These are phyloP conservation scores for Pteria penguin DNA, from an alignment of 2,888 invertebrate species.

Conservation along the genomic window DNA sequence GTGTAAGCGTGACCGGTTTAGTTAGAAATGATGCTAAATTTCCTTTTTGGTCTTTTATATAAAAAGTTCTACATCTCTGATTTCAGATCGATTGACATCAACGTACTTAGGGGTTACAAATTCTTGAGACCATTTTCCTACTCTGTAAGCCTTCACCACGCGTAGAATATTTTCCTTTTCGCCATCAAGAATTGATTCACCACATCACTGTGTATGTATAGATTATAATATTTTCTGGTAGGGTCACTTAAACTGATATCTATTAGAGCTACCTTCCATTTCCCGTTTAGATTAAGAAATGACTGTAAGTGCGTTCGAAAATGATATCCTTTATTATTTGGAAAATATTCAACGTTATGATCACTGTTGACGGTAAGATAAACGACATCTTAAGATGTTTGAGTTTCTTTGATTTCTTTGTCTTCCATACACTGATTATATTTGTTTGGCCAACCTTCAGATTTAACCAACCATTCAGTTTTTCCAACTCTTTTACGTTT, in stretches of 20 bases:
- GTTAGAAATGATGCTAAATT: conserved; percentile 14
- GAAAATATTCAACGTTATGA: conserved; percentile 19
- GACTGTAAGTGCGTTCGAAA: conserved; percentile 24
- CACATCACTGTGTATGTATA: conserved; percentile 30
- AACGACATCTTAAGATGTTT: conserved; percentile 15
- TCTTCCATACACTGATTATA: conserved; percentile 25
- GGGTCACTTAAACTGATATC: neutral
- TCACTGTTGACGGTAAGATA: conserved; percentile 27
- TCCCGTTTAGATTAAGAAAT: conserved; percentile 15
- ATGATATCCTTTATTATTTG: conserved; percentile 23
- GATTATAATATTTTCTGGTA: conserved; percentile 8
- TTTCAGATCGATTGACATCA: neutral
- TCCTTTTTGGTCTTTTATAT: conserved; percentile 11
- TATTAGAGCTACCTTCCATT: conserved; percentile 25
- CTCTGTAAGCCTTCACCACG: neutral
- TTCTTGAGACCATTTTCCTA: neutral
- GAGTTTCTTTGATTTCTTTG: neutral
- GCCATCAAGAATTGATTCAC: conserved; percentile 30
- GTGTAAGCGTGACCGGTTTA: conserved; percentile 18
- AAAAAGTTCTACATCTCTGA: conserved; percentile 10
- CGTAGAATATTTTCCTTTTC: conserved; percentile 26
- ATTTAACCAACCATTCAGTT: conserved; percentile 35
- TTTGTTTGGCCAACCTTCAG: conserved; percentile 29
- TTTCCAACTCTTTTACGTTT: conserved; percentile 41
- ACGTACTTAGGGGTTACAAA: neutral